Evolutionary conservation across 2,888 invertebrate species (phyloP).

Genomic region (Coronaproctus castanopsis): DNA sequence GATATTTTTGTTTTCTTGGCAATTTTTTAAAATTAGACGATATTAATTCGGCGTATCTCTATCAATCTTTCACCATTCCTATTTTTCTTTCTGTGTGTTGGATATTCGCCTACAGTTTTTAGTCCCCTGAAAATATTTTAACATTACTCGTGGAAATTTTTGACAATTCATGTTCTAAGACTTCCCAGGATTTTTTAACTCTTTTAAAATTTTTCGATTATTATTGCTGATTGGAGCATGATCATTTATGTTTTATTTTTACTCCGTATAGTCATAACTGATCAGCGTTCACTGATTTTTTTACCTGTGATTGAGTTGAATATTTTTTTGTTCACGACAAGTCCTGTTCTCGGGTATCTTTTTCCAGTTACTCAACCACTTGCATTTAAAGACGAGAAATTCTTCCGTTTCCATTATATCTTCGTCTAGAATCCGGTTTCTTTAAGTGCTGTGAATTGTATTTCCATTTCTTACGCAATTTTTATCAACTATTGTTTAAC

Average conservation of each 20-base stretch:
- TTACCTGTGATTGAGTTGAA: neutral
- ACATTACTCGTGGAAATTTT: neutral
- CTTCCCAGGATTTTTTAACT: neutral
- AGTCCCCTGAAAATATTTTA: neutral
- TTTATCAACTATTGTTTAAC: too few relatives aligned
- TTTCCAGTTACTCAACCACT: too few relatives aligned
- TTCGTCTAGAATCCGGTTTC: too few relatives aligned
- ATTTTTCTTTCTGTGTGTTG: neutral
- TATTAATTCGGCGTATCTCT: neutral
- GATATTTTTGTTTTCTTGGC: neutral
- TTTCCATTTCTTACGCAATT: too few relatives aligned
- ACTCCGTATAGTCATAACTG: neutral
- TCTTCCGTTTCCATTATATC: too few relatives aligned
- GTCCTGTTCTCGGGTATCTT: neutral
- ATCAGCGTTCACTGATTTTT: neutral
- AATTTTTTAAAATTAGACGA: neutral
- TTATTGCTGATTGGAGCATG: neutral
- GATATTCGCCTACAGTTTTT: neutral
- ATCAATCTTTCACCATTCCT: neutral
- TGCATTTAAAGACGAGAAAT: too few relatives aligned
- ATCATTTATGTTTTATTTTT: neutral
- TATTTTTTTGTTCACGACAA: neutral
- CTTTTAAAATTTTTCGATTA: neutral
- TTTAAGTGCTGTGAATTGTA: too few relatives aligned
- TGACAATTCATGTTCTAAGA: neutral